phyloP scores from a whole-genome alignment of 2,888 invertebrate species.

The Herminia tarsipennalis region DNA sequence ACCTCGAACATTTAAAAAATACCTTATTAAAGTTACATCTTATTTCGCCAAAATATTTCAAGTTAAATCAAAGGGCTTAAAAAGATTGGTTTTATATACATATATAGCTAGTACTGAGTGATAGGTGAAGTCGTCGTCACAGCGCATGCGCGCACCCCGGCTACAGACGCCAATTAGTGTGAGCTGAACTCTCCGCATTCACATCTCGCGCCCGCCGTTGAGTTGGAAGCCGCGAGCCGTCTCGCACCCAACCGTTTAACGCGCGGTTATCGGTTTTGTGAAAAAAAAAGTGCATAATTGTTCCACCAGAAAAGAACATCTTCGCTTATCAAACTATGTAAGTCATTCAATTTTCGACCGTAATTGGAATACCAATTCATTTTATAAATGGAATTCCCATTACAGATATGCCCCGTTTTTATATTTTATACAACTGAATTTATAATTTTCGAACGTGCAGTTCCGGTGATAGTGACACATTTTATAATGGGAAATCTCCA shows the following conservation, averaged over 20 bases:
- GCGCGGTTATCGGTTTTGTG: neutral
- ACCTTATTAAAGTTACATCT: too few species aligned
- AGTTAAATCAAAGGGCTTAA: neutral
- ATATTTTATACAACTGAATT: too few species aligned
- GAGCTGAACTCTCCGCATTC: constrained; percentile 19
- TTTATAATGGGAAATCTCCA: too few species aligned
- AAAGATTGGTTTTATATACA: constrained; percentile 18
- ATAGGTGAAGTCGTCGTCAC: constrained; percentile 1
- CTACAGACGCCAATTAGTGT: constrained; percentile 21
- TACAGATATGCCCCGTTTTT: neutral
- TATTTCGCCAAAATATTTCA: too few species aligned
- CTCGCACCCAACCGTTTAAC: constrained; percentile 1
- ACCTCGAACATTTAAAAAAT: too few species aligned
- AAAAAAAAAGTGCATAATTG: too few species aligned
- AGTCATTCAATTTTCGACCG: neutral
- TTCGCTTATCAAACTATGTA: neutral
- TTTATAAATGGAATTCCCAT: neutral
- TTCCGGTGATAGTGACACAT: too few species aligned
- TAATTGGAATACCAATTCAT: neutral
- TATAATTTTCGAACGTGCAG: too few species aligned
- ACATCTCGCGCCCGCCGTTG: constrained; percentile 4
- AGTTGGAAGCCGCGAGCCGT: constrained; percentile 2
- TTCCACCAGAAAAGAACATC: neutral
- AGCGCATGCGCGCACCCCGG: constrained; percentile 20
- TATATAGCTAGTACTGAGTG: constrained; percentile 12